Evolutionary conservation across 2,888 invertebrate genomes (phyloP), one percentile per base, ranked within the genome.

Genomic region (Ephialtes manifestator): DNA sequence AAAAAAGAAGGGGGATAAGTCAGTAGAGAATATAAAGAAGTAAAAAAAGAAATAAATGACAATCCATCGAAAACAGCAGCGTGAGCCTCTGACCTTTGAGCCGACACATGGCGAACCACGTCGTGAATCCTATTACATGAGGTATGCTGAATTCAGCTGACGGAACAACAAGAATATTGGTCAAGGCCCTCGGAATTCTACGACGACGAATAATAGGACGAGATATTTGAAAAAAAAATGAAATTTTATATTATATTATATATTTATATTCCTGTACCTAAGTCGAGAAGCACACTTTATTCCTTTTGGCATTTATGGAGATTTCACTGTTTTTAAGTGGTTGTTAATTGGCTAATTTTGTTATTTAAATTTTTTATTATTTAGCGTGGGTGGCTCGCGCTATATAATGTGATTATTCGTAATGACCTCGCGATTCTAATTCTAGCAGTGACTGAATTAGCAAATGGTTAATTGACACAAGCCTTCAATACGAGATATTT

Each of bases 41-140:
- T n/a, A 55, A 55, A 65, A 46, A 67, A 31, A 55, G 20, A 35
- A 15, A 35, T 46, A 67, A 46, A 67, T 72, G 76, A 67, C 60
- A 86, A 81, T 84, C 65, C 51, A 67, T 75, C 20, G 63, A 82
- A 72, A 81, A 79, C 51, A 74, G 63, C 53, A 82, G 79, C 75
- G 75, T 82, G 81, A 84, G 70, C 79, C 58, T 91, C 94, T 95
- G 94, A 95, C 95, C 95, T 95, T 95, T 95, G 89, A 92, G 93
- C 87, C 93, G 95, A 92, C 94, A 94, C 94, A 95, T 94, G 87
- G 95, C 94, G 93, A 95, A 94, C 95, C 95, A 95, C 89, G 95
- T 94, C 74, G 95, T 95, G 92, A 95, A 95, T 92, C 95, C 95
- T 92, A 95, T 94, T 90, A 94, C 94, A 90, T 92, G 94, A 89